These are phyloP conservation scores for Esox masquinongy DNA, from an alignment of 2,797 vertebrate genomes.

Conservation along the genomic window DNA sequence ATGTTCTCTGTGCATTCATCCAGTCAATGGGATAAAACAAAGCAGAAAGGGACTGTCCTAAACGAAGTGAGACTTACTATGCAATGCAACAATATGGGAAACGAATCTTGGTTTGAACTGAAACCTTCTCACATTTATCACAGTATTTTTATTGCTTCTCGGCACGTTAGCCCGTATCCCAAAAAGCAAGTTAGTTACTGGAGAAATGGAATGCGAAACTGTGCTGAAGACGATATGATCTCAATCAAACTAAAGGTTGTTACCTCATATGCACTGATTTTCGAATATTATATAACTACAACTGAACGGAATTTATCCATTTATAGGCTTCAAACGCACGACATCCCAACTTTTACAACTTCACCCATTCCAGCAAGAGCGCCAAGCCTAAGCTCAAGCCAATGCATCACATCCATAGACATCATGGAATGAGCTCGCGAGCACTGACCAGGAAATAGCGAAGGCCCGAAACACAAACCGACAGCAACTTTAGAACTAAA, in stretches of 20 bases:
- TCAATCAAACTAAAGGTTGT: too few relatives aligned
- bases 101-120: neutral
- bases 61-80: neutral
- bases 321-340: neutral
- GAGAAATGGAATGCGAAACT: neutral
- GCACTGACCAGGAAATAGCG: constrained; percentile 55
- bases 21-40: neutral
- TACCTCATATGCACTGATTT: too few relatives aligned
- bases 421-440: constrained; percentile 4
- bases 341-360: constrained; percentile 42
- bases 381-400: constrained; percentile 6
- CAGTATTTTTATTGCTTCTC: neutral
- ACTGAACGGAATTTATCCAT: neutral
- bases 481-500: constrained; percentile 29
- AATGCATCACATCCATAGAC: constrained; percentile 12
- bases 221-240: too few relatives aligned
- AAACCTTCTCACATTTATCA: neutral
- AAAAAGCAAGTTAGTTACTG: neutral
- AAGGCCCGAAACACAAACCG: constrained; percentile 44
- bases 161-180: neutral
- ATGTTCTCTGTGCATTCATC: neutral
- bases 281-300: neutral
- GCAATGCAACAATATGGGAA: neutral
- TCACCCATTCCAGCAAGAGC: constrained; percentile 28
- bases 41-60: neutral